phyloP scores from a whole-genome alignment of 1,140 invertebrate species.

The Nasonia vitripennis region DNA sequence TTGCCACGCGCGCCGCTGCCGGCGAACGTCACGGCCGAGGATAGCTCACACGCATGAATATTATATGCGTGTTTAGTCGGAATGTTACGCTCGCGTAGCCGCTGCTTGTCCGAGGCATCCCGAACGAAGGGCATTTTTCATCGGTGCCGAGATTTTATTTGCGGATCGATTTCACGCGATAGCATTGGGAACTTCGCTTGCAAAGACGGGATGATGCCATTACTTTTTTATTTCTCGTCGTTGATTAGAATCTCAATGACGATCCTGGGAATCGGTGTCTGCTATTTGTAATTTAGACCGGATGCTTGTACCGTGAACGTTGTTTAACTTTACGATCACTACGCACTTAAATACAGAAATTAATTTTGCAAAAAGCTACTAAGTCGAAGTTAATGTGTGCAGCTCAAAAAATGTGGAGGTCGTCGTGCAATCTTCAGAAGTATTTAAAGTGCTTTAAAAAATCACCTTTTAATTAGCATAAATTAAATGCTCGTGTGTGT shows the following conservation, averaged over 20 bases:
- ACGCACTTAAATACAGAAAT: too few relatives aligned
- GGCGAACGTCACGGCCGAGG: slow-evolving; percentile 11
- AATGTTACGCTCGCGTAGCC: too few relatives aligned
- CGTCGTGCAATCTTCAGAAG: slow-evolving; percentile 15
- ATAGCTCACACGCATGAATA: background rate
- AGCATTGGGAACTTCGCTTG: background rate
- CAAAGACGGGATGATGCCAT: too few relatives aligned
- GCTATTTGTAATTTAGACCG: too few relatives aligned
- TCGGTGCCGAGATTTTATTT: background rate
- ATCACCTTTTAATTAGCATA: slow-evolving; percentile 63
- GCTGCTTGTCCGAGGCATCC: background rate
- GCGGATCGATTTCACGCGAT: background rate
- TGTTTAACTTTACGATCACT: too few relatives aligned
- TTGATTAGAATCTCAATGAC: too few relatives aligned
- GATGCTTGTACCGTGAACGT: too few relatives aligned
- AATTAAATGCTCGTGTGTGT: slow-evolving; percentile 58
- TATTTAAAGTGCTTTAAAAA: slow-evolving; percentile 64
- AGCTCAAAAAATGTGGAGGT: background rate
- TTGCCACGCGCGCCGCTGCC: slow-evolving; percentile 40
- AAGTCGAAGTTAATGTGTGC: too few relatives aligned
- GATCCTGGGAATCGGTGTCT: too few relatives aligned
- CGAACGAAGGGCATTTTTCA: background rate
- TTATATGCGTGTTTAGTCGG: background rate
- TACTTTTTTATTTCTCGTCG: too few relatives aligned
- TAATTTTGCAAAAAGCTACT: too few relatives aligned